These are phyloP conservation scores for Muntiacus muntjak DNA, from an alignment of 2,113 vertebrate genomes.

Conservation along the genomic window DNA sequence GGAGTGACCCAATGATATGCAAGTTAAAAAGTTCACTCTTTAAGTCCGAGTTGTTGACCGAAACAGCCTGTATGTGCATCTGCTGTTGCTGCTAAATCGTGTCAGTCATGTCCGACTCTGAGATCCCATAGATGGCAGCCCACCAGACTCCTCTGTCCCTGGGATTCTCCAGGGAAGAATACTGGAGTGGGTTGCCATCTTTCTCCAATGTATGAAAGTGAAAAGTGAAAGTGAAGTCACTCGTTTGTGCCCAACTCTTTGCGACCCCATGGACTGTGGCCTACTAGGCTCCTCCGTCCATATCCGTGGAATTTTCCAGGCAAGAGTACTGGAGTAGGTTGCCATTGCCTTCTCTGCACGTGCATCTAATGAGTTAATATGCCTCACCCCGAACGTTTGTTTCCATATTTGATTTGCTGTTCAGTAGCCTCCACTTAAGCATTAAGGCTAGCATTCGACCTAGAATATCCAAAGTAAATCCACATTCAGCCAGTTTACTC, in stretches of 20 bases:
- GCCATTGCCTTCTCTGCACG: fast-evolving
- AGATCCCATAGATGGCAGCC: not conserved
- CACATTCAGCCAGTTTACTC: not conserved
- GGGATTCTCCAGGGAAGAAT: not conserved
- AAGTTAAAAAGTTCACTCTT: not conserved
- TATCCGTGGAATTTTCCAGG: not conserved
- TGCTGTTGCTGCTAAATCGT: not conserved
- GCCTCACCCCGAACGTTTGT: fast-evolving
- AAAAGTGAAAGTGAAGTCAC: not conserved
- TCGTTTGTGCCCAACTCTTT: fast-evolving
- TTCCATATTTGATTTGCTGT: not conserved
- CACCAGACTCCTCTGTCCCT: not conserved
- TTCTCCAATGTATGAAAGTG: not conserved
- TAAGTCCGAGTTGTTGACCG: fast-evolving
- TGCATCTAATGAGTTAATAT: not conserved
- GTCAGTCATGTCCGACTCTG: fast-evolving
- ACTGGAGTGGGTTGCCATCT: not conserved
- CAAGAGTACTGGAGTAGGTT: not conserved
- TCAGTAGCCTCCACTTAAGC: not conserved
- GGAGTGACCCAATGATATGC: not conserved
- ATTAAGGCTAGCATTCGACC: not conserved
- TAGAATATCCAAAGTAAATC: not conserved
- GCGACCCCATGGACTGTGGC: not conserved
- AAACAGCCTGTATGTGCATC: not conserved
- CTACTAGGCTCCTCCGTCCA: not conserved